Conservation (phyloP, 2,113 vertebrate genomes). For the Cyanoliseus patagonus region DNA sequence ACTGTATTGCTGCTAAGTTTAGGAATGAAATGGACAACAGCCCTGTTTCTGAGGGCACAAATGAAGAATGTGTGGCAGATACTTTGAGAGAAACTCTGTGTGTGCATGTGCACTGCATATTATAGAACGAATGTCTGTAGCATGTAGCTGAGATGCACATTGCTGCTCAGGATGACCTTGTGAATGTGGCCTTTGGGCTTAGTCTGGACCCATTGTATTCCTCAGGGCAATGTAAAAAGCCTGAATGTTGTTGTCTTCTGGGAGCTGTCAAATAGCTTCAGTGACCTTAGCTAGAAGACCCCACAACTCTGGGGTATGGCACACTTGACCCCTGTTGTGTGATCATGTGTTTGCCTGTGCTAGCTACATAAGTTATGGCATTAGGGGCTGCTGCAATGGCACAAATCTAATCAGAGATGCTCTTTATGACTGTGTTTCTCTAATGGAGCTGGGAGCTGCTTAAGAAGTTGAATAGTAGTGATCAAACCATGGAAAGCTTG, state of each 20-base stretch:
- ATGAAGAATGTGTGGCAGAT: background rate
- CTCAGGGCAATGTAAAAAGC: background rate
- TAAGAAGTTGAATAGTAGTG: background rate
- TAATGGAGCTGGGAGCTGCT: background rate
- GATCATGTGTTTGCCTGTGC: background rate
- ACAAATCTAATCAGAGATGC: background rate
- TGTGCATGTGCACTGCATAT: fast-evolving
- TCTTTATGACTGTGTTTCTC: background rate
- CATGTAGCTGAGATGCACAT: background rate
- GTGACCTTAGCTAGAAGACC: background rate
- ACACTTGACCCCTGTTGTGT: background rate
- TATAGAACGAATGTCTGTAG: background rate
- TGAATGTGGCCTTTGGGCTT: background rate
- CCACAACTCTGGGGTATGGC: background rate
- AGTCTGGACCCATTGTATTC: background rate
- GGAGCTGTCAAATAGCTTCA: background rate
- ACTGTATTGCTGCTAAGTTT: background rate
- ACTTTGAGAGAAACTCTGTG: background rate
- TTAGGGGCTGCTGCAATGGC: background rate
- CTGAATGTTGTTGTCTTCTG: background rate
- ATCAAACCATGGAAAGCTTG: background rate
- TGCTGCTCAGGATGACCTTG: background rate
- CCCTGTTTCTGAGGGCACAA: background rate
- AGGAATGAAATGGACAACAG: background rate
- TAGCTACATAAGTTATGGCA: background rate